These are phyloP conservation scores for Copsychus sechellarum DNA, from an alignment of 2,113 vertebrate genomes.

Conservation along the genomic window DNA sequence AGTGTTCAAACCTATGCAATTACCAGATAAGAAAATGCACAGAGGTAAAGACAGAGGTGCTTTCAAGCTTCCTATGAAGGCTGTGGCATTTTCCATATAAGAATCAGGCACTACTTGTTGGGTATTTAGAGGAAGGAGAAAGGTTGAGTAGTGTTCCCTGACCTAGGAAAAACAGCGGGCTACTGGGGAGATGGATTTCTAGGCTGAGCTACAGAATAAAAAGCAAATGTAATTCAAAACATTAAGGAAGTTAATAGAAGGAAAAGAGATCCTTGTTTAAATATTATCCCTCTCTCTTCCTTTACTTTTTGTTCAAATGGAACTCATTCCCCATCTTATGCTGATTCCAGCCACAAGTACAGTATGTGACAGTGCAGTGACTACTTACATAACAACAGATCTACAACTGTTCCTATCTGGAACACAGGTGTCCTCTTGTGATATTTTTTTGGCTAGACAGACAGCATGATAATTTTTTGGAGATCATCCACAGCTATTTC, in stretches of 20 bases:
- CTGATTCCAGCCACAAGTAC: neutral
- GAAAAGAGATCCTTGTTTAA: neutral
- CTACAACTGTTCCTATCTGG: neutral
- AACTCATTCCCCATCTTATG: neutral
- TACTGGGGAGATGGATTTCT: neutral
- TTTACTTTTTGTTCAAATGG: neutral
- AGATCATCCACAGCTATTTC: constrained; percentile 8
- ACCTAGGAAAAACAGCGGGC: neutral
- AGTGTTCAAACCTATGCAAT: neutral
- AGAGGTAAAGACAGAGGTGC: neutral
- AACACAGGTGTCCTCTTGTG: constrained; percentile 28
- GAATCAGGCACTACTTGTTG: neutral
- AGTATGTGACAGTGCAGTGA: neutral
- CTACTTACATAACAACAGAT: neutral
- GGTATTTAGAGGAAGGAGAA: neutral
- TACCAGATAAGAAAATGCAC: neutral
- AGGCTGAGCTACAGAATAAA: neutral
- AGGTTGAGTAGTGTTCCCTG: neutral
- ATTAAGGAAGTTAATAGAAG: neutral
- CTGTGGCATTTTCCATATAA: neutral
- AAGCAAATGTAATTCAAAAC: neutral
- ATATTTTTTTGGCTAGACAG: constrained; percentile 8
- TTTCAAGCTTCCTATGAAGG: neutral
- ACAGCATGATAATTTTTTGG: neutral
- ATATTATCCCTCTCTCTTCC: no score